Percentiles rank a stretch among this genome's conserved stretches.
Evolutionary conservation across 2,113 vertebrate species (phyloP).

Genomic region (Globicephala melas): DNA sequence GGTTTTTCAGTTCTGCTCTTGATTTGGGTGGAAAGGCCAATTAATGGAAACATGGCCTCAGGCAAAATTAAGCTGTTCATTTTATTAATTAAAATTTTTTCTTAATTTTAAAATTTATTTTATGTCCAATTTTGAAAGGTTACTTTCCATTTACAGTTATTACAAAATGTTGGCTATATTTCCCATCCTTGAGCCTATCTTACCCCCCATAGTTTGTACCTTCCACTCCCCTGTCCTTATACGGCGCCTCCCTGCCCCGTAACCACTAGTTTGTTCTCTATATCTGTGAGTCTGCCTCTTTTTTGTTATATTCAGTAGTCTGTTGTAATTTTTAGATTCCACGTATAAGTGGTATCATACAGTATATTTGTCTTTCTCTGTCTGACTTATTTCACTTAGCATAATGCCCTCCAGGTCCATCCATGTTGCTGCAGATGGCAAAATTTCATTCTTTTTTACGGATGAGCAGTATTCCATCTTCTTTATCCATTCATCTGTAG

Average conservation of each 20-base stretch:
- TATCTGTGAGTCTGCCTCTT: neutral
- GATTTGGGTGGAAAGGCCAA: constrained; percentile 35
- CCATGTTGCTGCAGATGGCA: no score
- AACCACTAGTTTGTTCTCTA: neutral
- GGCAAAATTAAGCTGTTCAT: constrained; percentile 6
- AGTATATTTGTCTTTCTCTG: no score
- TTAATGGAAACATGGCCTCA: constrained; percentile 18
- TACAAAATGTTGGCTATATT: neutral
- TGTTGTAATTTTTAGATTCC: no score
- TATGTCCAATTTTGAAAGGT: neutral
- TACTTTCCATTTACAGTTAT: neutral
- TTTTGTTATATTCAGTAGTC: no score
- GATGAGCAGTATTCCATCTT: no score
- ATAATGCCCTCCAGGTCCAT: no score
- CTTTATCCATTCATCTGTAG: no score
- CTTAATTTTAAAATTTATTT: neutral
- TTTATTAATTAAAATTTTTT: neutral
- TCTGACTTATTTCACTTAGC: no score
- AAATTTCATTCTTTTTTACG: no score
- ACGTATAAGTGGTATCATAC: no score
- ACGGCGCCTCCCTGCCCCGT: neutral
- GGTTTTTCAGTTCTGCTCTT: constrained; percentile 53
- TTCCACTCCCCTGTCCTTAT: neutral
- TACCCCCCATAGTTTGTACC: neutral
- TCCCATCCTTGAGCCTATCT: neutral